Base-by-base conservation (phyloP, 37 sponge, comb jelly and placozoan genomes). In the Ianthella basta region DNA sequence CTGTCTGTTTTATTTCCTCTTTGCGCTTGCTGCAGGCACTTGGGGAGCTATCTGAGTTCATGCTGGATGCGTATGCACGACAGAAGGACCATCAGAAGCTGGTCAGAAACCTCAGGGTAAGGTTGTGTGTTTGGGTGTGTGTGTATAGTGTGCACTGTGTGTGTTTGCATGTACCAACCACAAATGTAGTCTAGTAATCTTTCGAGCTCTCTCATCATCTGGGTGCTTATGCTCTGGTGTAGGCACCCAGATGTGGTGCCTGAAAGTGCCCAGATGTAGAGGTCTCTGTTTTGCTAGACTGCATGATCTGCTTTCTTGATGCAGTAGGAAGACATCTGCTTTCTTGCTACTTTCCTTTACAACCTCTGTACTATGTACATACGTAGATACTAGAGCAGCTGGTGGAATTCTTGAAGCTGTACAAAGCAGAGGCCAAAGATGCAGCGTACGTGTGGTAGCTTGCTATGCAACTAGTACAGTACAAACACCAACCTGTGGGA, bases 61-160 rank as follows among this genome's bases (percentile, higher is more conserved):
- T 63, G 59, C 16, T 67, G 18, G 81, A 70, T 20, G 54, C 80
- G 4, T 38, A 81, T 27, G 72, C 85, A 23, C 55, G 80, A 12
- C 40, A 69, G 70, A 94, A 90, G 80, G 83, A 87, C 65, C 74
- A 69, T 18, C 94, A 94, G 77, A 94, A 94, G 64, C 82, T 94
- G 40, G 67, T 94, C 15, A 40, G 94, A 54, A 94, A 94, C 38
- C 86, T 94, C 0, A 75, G 88, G 36, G 70, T 69, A 6, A 34
- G 70, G 10, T 10, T 64, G 66, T 64, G 14, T 64, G 66, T 64
- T 24, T 64, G 23, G 23, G 66, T 64, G 23, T 64, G 66, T 64
- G 66, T 64, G 66, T 30, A 30, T 69, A 33, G 29, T 30, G 29
- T n/a, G 27, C 10, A 5, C 4, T 61, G 63, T 61, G 27, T 61